phyloP scores from a whole-genome alignment of 2,888 invertebrate species.

The Conomelus anceps region DNA sequence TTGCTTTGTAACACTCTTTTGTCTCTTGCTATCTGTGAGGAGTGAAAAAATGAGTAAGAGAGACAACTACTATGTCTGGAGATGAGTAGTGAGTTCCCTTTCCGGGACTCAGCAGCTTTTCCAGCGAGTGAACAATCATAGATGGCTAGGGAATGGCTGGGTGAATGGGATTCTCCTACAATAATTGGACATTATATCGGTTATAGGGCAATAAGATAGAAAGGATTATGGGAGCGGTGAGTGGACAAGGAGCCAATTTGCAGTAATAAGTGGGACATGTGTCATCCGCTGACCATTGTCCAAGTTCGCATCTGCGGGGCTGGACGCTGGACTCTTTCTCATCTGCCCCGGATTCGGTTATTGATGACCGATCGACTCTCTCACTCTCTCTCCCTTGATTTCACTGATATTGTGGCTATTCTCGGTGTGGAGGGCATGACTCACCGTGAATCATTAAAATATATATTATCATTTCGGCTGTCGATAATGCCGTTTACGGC shows the following conservation, averaged over 20 bases:
- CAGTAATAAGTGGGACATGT: constrained; percentile 10
- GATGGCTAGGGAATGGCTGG: background rate
- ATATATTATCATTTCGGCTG: background rate
- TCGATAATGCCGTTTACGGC: background rate
- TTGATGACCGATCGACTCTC: background rate
- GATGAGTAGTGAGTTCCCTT: background rate
- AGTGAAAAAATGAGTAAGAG: background rate
- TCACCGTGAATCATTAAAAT: background rate
- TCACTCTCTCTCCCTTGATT: background rate
- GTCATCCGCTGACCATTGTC: constrained; percentile 6
- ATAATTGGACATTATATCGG: background rate
- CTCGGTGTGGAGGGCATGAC: background rate
- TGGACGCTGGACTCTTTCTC: background rate
- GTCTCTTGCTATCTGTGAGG: no score
- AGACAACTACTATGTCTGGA: background rate
- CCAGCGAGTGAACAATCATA: background rate
- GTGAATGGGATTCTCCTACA: background rate
- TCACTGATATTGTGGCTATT: background rate
- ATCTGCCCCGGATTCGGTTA: background rate
- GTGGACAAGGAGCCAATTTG: constrained; percentile 3
- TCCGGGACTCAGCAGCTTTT: background rate
- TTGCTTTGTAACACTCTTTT: no score
- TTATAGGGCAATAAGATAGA: background rate
- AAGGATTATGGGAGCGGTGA: background rate
- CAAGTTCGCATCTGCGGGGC: background rate